Evolutionary conservation across 2,113 vertebrate genomes (phyloP).

Genomic region (Bufo gargarizans): DNA sequence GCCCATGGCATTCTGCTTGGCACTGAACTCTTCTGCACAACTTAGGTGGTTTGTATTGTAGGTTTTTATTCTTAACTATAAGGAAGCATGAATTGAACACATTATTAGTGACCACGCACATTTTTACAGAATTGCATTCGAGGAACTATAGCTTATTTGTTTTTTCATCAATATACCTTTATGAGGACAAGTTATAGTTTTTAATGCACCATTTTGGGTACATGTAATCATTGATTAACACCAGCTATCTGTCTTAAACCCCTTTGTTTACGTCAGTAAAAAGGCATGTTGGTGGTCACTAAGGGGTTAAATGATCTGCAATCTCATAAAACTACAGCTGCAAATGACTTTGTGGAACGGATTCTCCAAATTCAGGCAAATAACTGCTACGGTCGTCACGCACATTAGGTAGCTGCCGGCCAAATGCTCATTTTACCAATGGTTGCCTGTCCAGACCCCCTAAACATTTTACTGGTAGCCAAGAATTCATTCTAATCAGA

Average conservation of each 20-base stretch:
- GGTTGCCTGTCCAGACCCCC: background rate
- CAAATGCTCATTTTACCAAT: background rate
- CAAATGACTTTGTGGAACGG: background rate
- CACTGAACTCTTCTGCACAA: background rate
- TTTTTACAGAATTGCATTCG: no score
- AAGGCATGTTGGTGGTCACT: no score
- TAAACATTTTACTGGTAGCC: no score
- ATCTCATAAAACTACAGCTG: background rate
- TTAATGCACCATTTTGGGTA: no score
- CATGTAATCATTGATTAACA: no score
- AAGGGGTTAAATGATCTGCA: background rate
- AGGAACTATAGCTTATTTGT: no score
- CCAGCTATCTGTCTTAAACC: no score
- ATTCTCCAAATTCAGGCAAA: background rate
- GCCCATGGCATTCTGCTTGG: background rate
- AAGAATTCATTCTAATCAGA: no score
- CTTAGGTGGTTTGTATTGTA: background rate
- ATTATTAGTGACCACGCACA: background rate
- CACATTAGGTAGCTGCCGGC: background rate
- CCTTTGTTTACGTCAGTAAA: no score
- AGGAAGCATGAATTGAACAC: background rate
- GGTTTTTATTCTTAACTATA: background rate
- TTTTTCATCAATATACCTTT: no score
- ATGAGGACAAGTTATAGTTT: no score
- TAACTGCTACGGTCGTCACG: background rate